Conservation (phyloP, 2,888 invertebrate genomes). For the Tanaodytes sp. region DNA sequence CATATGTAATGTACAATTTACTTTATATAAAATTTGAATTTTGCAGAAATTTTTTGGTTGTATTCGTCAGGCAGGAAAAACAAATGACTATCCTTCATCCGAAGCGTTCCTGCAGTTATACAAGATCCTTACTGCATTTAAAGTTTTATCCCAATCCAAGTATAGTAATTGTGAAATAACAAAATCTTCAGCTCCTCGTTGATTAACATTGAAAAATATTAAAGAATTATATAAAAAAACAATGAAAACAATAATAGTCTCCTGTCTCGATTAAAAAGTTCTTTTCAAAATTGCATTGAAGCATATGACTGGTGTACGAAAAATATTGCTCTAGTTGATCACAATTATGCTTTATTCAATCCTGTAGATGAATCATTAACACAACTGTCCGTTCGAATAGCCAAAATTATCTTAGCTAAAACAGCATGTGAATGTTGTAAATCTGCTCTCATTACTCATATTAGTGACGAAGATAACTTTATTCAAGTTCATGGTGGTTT, state of each 20-base stretch:
- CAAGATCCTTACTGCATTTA: constrained; percentile 4
- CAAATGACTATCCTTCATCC: constrained; percentile 12
- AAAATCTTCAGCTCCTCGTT: not conserved
- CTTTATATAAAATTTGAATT: too few relatives aligned
- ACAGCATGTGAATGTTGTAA: not conserved
- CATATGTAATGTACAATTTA: too few relatives aligned
- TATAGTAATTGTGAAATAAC: not conserved
- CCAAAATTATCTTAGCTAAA: not conserved
- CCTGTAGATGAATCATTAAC: not conserved
- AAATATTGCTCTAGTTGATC: not conserved
- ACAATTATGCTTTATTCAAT: not conserved
- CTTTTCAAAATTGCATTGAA: not conserved
- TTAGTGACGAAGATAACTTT: not conserved
- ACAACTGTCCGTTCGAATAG: not conserved
- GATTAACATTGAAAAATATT: not conserved
- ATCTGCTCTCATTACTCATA: not conserved
- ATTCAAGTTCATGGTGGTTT: not conserved
- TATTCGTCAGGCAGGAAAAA: constrained; percentile 6
- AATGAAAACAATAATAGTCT: not conserved
- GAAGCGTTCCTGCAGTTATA: constrained; percentile 13
- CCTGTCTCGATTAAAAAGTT: not conserved
- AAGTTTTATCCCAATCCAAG: not conserved
- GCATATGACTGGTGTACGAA: not conserved
- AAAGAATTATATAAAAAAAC: not conserved
- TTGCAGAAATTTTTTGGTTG: constrained; percentile 14